phyloP scores from a whole-genome alignment of 2,113 vertebrate species.

The Meleagris gallopavo region DNA sequence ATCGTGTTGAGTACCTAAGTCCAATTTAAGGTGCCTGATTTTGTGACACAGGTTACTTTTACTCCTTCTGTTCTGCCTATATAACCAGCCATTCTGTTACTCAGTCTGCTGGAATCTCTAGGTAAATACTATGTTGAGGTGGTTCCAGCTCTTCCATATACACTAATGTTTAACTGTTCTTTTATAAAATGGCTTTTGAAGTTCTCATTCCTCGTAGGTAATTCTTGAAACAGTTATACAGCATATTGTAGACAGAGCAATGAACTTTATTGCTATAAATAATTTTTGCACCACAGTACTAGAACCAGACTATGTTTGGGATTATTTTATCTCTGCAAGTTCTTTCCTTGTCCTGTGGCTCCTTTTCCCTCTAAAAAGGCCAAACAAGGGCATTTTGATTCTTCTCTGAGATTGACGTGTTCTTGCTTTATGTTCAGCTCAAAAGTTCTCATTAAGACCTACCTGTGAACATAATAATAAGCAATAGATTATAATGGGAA shows the following conservation, averaged over 20 bases:
- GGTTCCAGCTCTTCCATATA: background rate
- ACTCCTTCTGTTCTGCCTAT: fast-evolving
- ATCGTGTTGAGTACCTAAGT: background rate
- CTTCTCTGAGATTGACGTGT: background rate
- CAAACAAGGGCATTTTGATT: background rate
- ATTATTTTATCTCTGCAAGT: background rate
- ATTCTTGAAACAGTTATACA: background rate
- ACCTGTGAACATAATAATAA: background rate
- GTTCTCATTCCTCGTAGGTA: background rate
- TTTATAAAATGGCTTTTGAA: background rate
- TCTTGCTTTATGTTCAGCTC: background rate
- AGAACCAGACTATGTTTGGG: background rate
- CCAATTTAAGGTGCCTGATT: background rate
- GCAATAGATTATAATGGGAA: background rate
- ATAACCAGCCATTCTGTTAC: background rate
- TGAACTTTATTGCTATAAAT: background rate
- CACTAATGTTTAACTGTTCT: background rate
- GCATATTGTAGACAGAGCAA: background rate
- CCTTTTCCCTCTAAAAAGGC: background rate
- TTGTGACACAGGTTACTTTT: background rate
- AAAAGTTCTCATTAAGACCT: background rate
- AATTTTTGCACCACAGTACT: background rate
- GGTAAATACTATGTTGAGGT: background rate
- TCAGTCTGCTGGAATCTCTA: background rate
- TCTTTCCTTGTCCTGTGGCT: background rate